A percentile compares a stretch with the other conserved stretches of the same genome.
These are phyloP conservation scores for Callorhinus ursinus DNA, from an alignment of 2,113 vertebrate species.

Conservation along the genomic window DNA sequence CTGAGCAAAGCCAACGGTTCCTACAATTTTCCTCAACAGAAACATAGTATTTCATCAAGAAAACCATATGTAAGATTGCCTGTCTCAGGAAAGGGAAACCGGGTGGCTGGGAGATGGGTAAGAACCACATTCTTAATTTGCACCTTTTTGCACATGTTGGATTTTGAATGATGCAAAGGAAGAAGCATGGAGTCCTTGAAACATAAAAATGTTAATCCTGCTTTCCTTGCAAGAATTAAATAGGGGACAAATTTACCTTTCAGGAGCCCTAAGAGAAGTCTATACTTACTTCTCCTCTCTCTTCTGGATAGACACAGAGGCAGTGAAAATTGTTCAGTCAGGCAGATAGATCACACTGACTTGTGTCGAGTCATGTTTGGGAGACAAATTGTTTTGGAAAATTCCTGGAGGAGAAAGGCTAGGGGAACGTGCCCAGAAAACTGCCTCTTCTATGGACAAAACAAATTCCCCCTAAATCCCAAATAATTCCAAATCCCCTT, in stretches of 20 bases:
- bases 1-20: background rate
- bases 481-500: background rate
- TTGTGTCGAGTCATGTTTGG: background rate
- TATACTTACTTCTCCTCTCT: background rate
- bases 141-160: background rate
- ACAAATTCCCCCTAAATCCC: background rate
- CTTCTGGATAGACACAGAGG: background rate
- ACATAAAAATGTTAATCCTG: background rate
- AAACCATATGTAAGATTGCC: background rate
- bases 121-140: background rate
- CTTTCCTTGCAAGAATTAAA: background rate
- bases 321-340: background rate
- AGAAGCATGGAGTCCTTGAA: background rate
- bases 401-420: constrained; percentile 1
- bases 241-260: background rate
- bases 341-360: background rate
- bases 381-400: constrained; percentile 31
- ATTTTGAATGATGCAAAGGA: background rate
- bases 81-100: background rate
- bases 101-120: background rate
- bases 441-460: background rate
- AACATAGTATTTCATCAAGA: background rate
- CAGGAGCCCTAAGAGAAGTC: background rate
- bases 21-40: background rate
- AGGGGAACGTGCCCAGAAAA: background rate